phyloP scores from a whole-genome alignment of 2,797 vertebrate genomes.

The Eremophila alpestris region DNA sequence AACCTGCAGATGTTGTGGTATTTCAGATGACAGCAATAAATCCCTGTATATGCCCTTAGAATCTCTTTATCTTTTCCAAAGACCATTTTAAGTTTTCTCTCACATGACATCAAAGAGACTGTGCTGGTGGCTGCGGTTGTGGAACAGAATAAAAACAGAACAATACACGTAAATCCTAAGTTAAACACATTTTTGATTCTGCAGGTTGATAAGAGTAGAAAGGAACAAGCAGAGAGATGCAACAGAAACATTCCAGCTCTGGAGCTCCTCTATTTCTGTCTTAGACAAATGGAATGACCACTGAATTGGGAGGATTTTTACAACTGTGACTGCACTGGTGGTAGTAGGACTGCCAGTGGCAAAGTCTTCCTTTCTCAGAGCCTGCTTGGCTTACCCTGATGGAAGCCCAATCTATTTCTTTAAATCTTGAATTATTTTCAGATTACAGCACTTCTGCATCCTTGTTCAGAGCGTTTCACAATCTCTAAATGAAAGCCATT shows the following conservation, averaged over 20 bases:
- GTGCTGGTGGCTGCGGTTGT: neutral
- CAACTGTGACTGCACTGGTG: neutral
- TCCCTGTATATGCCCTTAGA: rapidly evolving
- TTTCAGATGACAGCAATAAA: neutral
- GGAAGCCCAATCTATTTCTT: rapidly evolving
- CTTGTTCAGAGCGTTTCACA: neutral
- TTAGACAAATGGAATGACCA: neutral
- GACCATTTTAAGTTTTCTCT: neutral
- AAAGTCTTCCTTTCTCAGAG: neutral
- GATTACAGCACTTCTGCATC: neutral
- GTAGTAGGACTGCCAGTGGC: neutral
- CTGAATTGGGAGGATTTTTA: neutral
- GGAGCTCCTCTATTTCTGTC: neutral
- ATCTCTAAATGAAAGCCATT: neutral
- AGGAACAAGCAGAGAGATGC: neutral
- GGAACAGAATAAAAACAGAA: neutral
- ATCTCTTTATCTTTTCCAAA: neutral
- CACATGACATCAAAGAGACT: rapidly evolving
- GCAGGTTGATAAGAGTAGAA: neutral
- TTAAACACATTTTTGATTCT: neutral
- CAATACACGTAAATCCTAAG: neutral
- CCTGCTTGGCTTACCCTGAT: rapidly evolving
- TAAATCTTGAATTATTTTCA: neutral
- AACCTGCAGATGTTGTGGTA: neutral
- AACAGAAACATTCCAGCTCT: neutral